These are phyloP conservation scores for Falco cherrug DNA, from an alignment of 2,797 vertebrate genomes.

Conservation along the genomic window DNA sequence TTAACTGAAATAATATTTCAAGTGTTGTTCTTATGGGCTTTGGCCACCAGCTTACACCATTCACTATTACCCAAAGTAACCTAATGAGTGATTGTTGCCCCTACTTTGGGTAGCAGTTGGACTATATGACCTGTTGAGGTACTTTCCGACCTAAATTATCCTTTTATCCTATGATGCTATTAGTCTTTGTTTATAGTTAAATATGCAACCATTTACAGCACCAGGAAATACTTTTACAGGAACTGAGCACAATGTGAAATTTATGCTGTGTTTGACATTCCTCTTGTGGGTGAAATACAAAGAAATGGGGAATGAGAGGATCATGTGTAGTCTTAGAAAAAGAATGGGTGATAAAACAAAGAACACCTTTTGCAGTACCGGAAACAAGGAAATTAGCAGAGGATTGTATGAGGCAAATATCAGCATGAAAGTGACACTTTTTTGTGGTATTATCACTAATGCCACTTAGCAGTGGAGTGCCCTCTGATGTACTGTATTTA, in stretches of 20 bases:
- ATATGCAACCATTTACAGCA: not conserved
- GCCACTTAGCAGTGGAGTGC: not conserved
- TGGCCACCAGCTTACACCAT: not conserved
- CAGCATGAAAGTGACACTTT: not conserved
- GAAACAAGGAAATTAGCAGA: not conserved
- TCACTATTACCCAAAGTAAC: not conserved
- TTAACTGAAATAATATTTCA: not conserved
- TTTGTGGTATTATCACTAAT: not conserved
- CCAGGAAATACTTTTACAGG: not conserved
- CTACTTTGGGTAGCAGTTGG: not conserved
- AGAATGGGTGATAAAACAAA: not conserved
- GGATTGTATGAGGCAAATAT: not conserved
- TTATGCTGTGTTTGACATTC: not conserved
- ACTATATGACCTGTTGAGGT: not conserved
- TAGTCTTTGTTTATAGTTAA: not conserved
- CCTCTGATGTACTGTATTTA: not conserved
- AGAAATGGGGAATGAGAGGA: not conserved
- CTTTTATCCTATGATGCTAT: not conserved
- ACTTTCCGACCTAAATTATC: not conserved
- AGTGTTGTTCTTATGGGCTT: not conserved
- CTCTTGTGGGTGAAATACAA: not conserved
- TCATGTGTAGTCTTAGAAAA: not conserved
- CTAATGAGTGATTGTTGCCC: not conserved
- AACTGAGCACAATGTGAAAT: not conserved
- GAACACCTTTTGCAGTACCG: not conserved